A percentile compares a stretch with the other conserved stretches of the same genome.
Evolutionary conservation across 2,888 invertebrate genomes (phyloP).

Genomic region (Odontomyia ornata): DNA sequence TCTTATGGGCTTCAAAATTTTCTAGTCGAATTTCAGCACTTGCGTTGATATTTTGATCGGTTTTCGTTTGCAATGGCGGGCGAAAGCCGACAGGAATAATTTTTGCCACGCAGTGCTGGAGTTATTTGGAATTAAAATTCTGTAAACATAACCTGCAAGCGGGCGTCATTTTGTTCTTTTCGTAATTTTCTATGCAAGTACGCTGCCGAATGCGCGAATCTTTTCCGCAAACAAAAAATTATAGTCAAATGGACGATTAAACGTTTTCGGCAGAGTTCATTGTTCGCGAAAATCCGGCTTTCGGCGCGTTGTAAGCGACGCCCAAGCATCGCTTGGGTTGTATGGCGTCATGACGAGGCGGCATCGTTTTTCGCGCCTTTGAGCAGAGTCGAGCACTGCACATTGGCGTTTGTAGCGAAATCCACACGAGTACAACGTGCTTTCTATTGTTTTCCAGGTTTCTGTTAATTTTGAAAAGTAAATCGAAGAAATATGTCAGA

Average conservation of each 20-base stretch:
- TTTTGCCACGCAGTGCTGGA: not conserved
- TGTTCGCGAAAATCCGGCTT: slow-evolving; percentile 15
- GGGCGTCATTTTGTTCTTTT: not conserved
- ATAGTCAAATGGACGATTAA: not conserved
- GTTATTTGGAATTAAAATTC: not conserved
- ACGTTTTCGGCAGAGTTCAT: slow-evolving; percentile 1
- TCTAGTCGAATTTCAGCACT: not conserved
- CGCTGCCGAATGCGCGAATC: not conserved
- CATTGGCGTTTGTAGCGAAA: not conserved
- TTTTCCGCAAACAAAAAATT: not conserved
- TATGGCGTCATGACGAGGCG: slow-evolving; percentile 35
- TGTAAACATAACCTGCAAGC: slow-evolving; percentile 36
- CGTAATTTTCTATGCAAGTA: not conserved
- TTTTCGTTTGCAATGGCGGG: not conserved
- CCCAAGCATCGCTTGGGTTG: slow-evolving; percentile 11
- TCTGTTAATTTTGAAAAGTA: slow-evolving; percentile 56
- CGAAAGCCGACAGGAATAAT: not conserved
- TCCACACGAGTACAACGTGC: not conserved
- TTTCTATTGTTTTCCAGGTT: slow-evolving; percentile 9
- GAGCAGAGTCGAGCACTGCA: not conserved
- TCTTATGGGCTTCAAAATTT: not conserved
- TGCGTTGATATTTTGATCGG: not conserved
- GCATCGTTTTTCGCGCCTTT: slow-evolving; percentile 18
- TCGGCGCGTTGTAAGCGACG: slow-evolving; percentile 18
- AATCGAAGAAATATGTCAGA: slow-evolving; percentile 70